A percentile compares a stretch with the other conserved stretches of the same genome.
Evolutionary conservation across 2,888 invertebrate genomes (phyloP).

Genomic region (Brachyptera putata): DNA sequence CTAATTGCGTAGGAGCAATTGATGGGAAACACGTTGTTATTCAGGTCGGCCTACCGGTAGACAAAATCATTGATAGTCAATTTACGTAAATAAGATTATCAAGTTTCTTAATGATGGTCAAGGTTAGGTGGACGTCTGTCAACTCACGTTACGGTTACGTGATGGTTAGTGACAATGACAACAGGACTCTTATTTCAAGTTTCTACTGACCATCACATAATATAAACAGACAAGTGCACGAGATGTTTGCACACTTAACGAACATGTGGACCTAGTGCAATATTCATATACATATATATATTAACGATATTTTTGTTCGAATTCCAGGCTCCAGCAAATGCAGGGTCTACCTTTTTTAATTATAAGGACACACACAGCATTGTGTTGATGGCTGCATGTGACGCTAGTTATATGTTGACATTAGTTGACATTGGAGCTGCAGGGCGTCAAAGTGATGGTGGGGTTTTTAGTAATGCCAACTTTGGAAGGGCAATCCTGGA

Average conservation of each 20-base stretch:
- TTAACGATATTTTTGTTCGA: no score
- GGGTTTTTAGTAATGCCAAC: no score
- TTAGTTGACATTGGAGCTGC: slow-evolving; percentile 5
- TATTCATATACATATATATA: background rate
- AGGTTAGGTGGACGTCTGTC: no score
- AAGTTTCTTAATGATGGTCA: no score
- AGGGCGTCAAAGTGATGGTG: slow-evolving; percentile 20
- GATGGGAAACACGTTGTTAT: slow-evolving; percentile 26
- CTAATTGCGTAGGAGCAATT: slow-evolving; percentile 23
- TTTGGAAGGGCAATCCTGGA: slow-evolving; percentile 1
- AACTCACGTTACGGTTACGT: no score
- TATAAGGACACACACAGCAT: slow-evolving; percentile 21
- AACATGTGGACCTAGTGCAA: no score
- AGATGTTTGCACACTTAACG: no score
- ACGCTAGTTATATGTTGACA: slow-evolving; percentile 34
- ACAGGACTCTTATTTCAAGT: background rate
- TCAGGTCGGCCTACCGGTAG: no score
- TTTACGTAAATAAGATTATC: no score
- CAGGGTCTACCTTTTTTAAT: background rate
- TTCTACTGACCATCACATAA: no score
- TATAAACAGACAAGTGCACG: no score
- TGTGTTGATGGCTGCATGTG: slow-evolving; percentile 33
- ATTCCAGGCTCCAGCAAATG: background rate
- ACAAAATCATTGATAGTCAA: no score
- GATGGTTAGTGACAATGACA: background rate